A percentile compares a stretch with the other conserved stretches of the same genome.
These are phyloP conservation scores for Vicugna pacos DNA, from an alignment of 2,113 vertebrate genomes.

Conservation along the genomic window DNA sequence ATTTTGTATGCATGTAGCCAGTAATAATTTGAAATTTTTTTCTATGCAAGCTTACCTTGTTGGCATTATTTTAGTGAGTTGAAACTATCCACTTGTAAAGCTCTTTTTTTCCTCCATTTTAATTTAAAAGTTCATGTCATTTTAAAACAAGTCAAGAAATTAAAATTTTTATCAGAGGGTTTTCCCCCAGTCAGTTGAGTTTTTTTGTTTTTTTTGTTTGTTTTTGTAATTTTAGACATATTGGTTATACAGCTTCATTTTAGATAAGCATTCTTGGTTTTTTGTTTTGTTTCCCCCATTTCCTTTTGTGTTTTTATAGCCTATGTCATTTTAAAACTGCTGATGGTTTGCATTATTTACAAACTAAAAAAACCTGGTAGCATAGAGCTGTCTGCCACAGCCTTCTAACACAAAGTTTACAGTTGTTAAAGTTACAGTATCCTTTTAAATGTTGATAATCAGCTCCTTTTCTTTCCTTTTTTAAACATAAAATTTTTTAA, in stretches of 20 bases:
- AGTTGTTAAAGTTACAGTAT: slow-evolving; percentile 85
- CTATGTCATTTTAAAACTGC: slow-evolving; percentile 83
- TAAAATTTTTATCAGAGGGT: slow-evolving; percentile 83
- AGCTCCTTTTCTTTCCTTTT: slow-evolving; percentile 80
- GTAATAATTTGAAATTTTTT: slow-evolving; percentile 89
- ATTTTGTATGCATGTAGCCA: slow-evolving; percentile 92
- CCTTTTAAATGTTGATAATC: slow-evolving; percentile 82
- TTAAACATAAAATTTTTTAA: slow-evolving; percentile 62
- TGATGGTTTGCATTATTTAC: slow-evolving; percentile 86
- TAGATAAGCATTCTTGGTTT: slow-evolving; percentile 79
- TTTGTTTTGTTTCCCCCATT: slow-evolving; percentile 57
- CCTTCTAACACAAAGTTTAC: slow-evolving; percentile 84
- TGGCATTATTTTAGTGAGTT: slow-evolving; percentile 90
- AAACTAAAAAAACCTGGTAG: slow-evolving; percentile 84
- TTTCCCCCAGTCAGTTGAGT: slow-evolving; percentile 76
- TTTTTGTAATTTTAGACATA: slow-evolving; percentile 86
- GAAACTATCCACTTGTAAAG: slow-evolving; percentile 86
- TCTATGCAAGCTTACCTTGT: slow-evolving; percentile 91
- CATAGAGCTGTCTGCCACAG: slow-evolving; percentile 85
- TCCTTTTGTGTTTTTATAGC: slow-evolving; percentile 70
- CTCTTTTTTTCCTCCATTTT: slow-evolving; percentile 84
- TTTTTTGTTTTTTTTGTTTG: slow-evolving; percentile 81
- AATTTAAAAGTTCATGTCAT: slow-evolving; percentile 86
- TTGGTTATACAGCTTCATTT: slow-evolving; percentile 84
- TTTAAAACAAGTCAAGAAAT: slow-evolving; percentile 86